A percentile compares a stretch with the other conserved stretches of the same genome.
Evolutionary conservation across 2,888 invertebrate genomes (phyloP).

Genomic region (Vannuccia rotundouncinata): DNA sequence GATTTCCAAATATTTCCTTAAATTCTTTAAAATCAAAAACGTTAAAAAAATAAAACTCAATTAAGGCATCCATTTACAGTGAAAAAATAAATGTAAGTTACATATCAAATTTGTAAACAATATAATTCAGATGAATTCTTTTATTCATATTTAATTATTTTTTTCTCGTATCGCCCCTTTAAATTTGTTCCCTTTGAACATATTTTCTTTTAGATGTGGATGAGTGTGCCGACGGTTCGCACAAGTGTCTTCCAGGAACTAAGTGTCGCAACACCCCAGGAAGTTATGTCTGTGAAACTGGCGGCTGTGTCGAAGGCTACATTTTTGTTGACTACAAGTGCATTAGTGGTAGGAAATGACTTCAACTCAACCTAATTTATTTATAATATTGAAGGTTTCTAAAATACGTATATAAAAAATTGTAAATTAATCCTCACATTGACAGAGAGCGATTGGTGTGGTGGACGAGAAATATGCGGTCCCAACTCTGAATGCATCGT

Average conservation of each 20-base stretch:
- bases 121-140: no score
- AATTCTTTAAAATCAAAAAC: no score
- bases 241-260: neutral
- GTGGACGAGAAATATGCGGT: neutral
- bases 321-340: neutral
- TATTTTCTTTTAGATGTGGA: conserved; percentile 13
- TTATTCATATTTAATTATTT: no score
- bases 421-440: no score
- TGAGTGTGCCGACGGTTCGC: neutral
- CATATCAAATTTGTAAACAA: no score
- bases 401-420: neutral
- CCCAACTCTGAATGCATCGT: conserved; percentile 1
- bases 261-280: conserved; percentile 30
- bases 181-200: no score
- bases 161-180: no score
- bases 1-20: no score
- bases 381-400: neutral
- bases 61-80: no score
- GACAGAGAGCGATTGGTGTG: neutral
- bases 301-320: neutral
- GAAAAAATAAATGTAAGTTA: no score
- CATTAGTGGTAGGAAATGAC: neutral
- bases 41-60: no score
- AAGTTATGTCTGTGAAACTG: conserved; percentile 24
- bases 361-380: neutral